phyloP scores from a whole-genome alignment of 2,797 vertebrate genomes.

The Sphaeramia orbicularis region DNA sequence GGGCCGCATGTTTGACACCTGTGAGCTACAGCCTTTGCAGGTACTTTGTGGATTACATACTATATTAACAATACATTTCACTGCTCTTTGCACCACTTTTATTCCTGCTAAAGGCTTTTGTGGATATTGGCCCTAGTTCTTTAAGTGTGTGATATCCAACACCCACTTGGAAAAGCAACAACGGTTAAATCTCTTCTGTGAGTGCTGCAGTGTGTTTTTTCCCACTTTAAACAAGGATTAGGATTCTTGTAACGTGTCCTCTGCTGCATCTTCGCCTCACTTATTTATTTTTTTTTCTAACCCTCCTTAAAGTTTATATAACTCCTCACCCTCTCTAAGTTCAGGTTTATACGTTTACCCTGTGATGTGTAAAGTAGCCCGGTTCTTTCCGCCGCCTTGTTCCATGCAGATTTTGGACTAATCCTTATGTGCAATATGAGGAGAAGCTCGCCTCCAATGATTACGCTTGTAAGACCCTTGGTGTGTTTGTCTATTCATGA shows the following conservation, averaged over 20 bases:
- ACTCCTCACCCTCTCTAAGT: slow-evolving; percentile 41
- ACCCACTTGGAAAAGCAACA: neutral
- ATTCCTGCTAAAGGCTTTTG: too few species aligned
- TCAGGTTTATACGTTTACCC: slow-evolving; percentile 40
- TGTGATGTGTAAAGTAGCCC: slow-evolving; percentile 38
- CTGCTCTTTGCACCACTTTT: too few species aligned
- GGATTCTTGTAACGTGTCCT: slow-evolving; percentile 9
- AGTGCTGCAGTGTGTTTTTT: slow-evolving; percentile 14
- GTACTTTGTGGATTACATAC: too few species aligned
- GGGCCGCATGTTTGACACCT: too few species aligned
- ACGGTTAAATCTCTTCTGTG: slow-evolving; percentile 11
- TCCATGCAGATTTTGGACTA: slow-evolving; percentile 65
- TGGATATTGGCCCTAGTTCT: too few species aligned
- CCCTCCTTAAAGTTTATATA: slow-evolving; percentile 51
- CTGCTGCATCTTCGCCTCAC: slow-evolving; percentile 14
- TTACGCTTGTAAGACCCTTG: slow-evolving; percentile 67
- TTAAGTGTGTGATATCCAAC: slow-evolving; percentile 1
- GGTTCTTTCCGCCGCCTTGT: slow-evolving; percentile 43
- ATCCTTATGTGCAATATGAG: slow-evolving; percentile 74
- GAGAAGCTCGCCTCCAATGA: slow-evolving; percentile 63
- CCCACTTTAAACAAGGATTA: slow-evolving; percentile 30
- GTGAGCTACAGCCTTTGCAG: too few species aligned
- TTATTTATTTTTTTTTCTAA: neutral
- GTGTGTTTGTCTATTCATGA: slow-evolving; percentile 69
- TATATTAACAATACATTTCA: too few species aligned